Base-by-base conservation (phyloP, 2,888 invertebrate genomes). In the Cosmorhoe ocellata region DNA sequence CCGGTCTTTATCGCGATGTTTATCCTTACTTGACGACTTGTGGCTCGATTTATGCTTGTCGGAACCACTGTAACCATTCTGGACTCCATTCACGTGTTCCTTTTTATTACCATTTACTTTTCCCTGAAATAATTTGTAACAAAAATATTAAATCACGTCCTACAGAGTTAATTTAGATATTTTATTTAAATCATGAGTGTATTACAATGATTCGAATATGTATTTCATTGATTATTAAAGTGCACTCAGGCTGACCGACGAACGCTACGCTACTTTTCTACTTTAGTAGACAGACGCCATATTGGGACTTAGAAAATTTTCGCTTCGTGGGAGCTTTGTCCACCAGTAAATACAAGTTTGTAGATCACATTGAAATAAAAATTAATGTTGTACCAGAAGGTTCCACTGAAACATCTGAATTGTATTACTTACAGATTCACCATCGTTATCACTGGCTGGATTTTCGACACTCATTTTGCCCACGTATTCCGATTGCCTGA, bases 281-380 rank as follows among this genome's bases (percentile, higher is more conserved):
- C 92, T 93, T 93, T 93, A 91, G 91, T 92, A 93, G 94, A 93
- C 95, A 93, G 95, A 93, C 95, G 95, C 95, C 95, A 95, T 95
- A 94, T 95, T 95, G 94, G 94, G 94, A 95, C 95, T 95, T 95
- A 90, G 90, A 90, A 91, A 91, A 90, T 78, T 89, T 90, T 87
- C 85, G 90, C 78, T 81, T 81, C 78, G 79, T 77, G 77, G 69
- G 74, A 73, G 75, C 71, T 74, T 69, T 72, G 79, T 83, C 71
- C 91, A 92, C 87, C 82, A 92, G 91, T 85, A 89, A 86, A 91
- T 70, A 76, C 67, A 59, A 58, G 56, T 64, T 71, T 63, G 55
- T 48, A 55, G 30, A 45, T 41, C 22, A 37, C 58, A 38, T 32
- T 51, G 36, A 39, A 31, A 48, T 36, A 43, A 58, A 56, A 67